Conservation (phyloP, 1,140 invertebrate species). For the Eumaeus atala region DNA sequence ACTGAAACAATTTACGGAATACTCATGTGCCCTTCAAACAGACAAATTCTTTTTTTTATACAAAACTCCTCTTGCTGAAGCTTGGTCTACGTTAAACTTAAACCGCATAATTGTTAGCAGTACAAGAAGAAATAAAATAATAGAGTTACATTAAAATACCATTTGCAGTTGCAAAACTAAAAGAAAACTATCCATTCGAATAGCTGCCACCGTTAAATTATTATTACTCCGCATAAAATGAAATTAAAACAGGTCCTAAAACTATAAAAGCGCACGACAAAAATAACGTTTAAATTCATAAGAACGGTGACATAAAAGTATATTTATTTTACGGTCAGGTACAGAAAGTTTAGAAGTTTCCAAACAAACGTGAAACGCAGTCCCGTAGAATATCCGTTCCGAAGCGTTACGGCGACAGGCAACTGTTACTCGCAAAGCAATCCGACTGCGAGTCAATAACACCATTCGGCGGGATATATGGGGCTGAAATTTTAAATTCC, state of each 20-base stretch:
- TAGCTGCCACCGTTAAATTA: not conserved
- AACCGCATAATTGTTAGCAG: too few relatives aligned
- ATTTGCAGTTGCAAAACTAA: too few relatives aligned
- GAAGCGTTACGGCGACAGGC: slow-evolving; percentile 33
- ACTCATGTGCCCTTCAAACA: too few relatives aligned
- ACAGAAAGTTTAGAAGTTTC: slow-evolving; percentile 41
- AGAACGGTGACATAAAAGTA: slow-evolving; percentile 27
- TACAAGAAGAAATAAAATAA: too few relatives aligned
- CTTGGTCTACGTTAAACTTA: too few relatives aligned
- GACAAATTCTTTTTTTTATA: too few relatives aligned
- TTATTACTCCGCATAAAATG: slow-evolving; percentile 3
- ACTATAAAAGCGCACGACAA: slow-evolving; percentile 13
- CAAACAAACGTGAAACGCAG: slow-evolving; percentile 38
- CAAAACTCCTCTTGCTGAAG: too few relatives aligned
- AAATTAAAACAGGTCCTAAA: slow-evolving; percentile 10
- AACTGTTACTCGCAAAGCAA: slow-evolving; percentile 44
- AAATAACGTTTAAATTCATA: slow-evolving; percentile 27
- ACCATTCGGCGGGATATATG: slow-evolving; percentile 58
- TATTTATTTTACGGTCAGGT: slow-evolving; percentile 39
- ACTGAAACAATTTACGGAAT: too few relatives aligned
- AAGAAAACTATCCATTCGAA: too few relatives aligned
- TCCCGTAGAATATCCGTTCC: slow-evolving; percentile 37
- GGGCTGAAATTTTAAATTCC: slow-evolving; percentile 44
- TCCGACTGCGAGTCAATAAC: slow-evolving; percentile 54
- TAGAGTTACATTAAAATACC: too few relatives aligned